These are phyloP conservation scores for Theropithecus gelada DNA, from an alignment of 2,113 vertebrate species.

Conservation along the genomic window DNA sequence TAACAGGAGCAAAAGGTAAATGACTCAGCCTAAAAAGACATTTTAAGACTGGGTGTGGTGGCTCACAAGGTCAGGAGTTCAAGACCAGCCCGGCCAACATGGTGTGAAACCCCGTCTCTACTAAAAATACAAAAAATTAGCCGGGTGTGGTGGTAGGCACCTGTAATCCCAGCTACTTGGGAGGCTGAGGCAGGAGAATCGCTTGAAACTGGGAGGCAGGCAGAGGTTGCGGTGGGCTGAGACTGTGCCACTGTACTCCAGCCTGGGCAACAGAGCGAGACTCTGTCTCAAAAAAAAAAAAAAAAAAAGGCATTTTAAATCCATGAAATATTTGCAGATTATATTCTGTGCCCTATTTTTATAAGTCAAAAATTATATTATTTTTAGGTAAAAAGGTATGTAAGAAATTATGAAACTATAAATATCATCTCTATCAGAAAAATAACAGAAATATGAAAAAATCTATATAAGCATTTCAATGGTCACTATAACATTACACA, in stretches of 20 bases:
- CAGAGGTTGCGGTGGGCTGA: too few relatives aligned
- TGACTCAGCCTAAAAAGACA: not conserved
- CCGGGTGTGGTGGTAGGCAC: too few relatives aligned
- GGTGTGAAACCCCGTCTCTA: too few relatives aligned
- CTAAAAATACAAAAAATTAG: too few relatives aligned
- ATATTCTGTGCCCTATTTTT: not conserved
- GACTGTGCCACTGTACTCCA: too few relatives aligned
- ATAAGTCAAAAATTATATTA: not conserved
- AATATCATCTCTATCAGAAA: not conserved
- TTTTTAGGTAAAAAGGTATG: not conserved
- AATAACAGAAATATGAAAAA: conserved; percentile 18
- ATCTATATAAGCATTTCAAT: not conserved
- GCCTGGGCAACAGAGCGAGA: too few relatives aligned
- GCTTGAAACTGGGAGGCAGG: too few relatives aligned
- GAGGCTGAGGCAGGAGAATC: too few relatives aligned
- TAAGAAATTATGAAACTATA: not conserved
- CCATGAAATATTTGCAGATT: conserved; percentile 15
- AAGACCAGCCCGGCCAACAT: too few relatives aligned
- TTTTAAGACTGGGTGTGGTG: not conserved
- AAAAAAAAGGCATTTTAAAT: not conserved
- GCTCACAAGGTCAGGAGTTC: too few relatives aligned
- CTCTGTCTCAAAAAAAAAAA: not conserved
- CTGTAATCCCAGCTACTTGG: too few relatives aligned
- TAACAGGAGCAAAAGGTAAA: conserved; percentile 15
- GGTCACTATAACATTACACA: not conserved